Conservation (phyloP, 2,888 invertebrate genomes). For the Eupithecia vulgata region DNA sequence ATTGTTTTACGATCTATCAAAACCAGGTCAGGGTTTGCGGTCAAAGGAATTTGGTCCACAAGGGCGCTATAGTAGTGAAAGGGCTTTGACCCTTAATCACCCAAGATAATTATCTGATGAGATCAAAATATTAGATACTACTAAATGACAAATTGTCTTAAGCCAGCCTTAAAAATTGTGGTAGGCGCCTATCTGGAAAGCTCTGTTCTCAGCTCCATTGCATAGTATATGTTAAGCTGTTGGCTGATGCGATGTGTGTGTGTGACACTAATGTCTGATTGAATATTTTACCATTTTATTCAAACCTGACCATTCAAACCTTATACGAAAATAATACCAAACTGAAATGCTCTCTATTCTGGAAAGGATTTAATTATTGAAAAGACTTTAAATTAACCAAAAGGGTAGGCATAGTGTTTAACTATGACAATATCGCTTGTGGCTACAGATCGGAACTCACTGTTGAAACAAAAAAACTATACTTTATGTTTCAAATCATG, state of each 20-base stretch:
- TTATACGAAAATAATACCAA: too few species aligned
- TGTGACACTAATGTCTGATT: background rate
- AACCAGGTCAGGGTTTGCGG: background rate
- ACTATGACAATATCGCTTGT: too few species aligned
- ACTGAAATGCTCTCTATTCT: too few species aligned
- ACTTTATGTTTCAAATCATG: too few species aligned
- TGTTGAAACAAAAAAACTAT: too few species aligned
- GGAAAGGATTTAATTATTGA: background rate
- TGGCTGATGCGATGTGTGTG: background rate
- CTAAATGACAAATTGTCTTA: background rate
- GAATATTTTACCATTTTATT: background rate
- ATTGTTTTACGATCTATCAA: conserved; percentile 8
- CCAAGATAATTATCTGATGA: background rate
- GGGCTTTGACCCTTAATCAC: conserved; percentile 7
- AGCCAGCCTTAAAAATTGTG: too few species aligned
- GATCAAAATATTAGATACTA: background rate
- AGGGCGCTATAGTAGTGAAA: background rate
- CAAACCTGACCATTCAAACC: too few species aligned
- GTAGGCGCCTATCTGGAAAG: background rate
- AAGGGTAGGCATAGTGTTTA: too few species aligned
- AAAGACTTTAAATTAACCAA: too few species aligned
- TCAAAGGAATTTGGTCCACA: background rate
- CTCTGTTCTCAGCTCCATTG: too few species aligned
- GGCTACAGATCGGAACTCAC: too few species aligned
- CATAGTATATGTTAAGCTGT: too few species aligned